Conservation (phyloP, 2,888 invertebrate genomes). For the Plagodis dolabraria region DNA sequence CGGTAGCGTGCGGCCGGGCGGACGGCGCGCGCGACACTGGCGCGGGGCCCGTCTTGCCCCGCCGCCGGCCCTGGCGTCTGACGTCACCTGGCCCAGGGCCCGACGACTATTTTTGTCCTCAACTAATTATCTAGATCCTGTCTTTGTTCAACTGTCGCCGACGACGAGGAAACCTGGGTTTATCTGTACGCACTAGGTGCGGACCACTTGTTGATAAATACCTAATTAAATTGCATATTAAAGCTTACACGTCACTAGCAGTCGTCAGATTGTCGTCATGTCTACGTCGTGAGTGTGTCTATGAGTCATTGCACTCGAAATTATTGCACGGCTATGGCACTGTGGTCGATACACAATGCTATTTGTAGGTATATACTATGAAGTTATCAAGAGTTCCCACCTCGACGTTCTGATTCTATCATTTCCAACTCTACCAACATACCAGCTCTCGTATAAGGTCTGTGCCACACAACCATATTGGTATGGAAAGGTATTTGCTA, state of each 20-base stretch:
- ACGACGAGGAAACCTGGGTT: slow-evolving; percentile 72
- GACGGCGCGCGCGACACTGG: slow-evolving; percentile 84
- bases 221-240: slow-evolving; percentile 40
- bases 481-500: too few relatives aligned
- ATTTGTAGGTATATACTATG: slow-evolving; percentile 11
- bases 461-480: too few relatives aligned
- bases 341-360: slow-evolving; percentile 25
- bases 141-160: slow-evolving; percentile 71
- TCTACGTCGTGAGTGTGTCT: slow-evolving; percentile 39
- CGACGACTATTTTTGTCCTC: slow-evolving; percentile 82
- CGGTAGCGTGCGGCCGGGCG: slow-evolving; percentile 75
- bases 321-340: slow-evolving; percentile 36
- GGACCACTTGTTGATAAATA: slow-evolving; percentile 32
- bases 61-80: slow-evolving; percentile 79
- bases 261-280: slow-evolving; percentile 49
- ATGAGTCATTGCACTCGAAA: slow-evolving; percentile 55
- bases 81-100: slow-evolving; percentile 85
- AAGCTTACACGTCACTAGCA: slow-evolving; percentile 46
- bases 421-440: too few relatives aligned
- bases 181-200: slow-evolving; percentile 47
- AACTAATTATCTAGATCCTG: slow-evolving; percentile 82
- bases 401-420: too few relatives aligned
- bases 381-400: too few relatives aligned
- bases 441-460: too few relatives aligned
- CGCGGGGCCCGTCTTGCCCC: slow-evolving; percentile 85